Conservation (phyloP, 2,888 invertebrate genomes). For the Himalopsyche anomala region DNA sequence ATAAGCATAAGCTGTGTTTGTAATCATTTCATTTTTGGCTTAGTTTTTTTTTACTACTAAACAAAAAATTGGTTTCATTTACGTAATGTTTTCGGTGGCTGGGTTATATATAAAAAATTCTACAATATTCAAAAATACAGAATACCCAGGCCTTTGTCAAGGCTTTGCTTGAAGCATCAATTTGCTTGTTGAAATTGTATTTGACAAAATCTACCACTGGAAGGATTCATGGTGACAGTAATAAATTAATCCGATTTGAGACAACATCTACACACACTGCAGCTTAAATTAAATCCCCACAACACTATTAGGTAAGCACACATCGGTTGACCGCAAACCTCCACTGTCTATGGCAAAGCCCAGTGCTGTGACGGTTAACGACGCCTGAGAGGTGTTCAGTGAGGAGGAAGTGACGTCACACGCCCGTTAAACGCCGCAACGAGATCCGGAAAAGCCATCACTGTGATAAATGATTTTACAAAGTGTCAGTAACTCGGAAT, state of each 20-base stretch:
- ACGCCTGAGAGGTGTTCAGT: conserved; percentile 44
- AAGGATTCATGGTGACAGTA: neutral
- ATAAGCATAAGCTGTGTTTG: no score
- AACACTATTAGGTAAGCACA: conserved; percentile 40
- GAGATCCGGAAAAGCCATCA: conserved; percentile 50
- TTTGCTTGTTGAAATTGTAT: no score
- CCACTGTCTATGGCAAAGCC: conserved; percentile 13
- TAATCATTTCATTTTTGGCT: no score
- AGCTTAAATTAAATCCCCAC: conserved; percentile 39
- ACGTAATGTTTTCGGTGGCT: no score
- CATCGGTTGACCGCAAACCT: conserved; percentile 42
- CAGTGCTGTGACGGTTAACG: conserved; percentile 15
- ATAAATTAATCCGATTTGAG: neutral
- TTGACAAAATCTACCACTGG: no score
- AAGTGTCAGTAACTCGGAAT: conserved; percentile 17
- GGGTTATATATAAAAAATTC: no score
- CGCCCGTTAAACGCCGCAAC: conserved; percentile 45
- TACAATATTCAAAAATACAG: no score
- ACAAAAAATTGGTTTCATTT: no score
- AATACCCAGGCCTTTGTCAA: no score
- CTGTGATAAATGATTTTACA: conserved; percentile 34
- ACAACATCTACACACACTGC: neutral
- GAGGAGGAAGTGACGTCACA: conserved; percentile 47
- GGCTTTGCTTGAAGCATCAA: no score
- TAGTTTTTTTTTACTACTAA: no score